Evolutionary conservation across 2,113 vertebrate genomes (phyloP).

Genomic region (Asarcornis scutulata): DNA sequence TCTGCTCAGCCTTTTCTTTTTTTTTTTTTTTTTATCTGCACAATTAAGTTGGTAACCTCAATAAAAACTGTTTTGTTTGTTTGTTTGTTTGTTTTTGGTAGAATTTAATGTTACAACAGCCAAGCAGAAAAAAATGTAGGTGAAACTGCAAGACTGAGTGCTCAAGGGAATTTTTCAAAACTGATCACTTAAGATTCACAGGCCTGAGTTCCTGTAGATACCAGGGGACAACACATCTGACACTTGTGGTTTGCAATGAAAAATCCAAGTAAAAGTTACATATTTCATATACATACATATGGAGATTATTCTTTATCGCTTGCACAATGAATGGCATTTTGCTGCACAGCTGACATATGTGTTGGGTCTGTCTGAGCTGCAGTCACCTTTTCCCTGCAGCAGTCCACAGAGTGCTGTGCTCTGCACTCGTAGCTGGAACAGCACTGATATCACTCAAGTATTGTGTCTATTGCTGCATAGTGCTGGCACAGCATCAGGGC

Average conservation of each 20-base stretch:
- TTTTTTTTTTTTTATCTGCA: not conserved
- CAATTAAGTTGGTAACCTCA: not conserved
- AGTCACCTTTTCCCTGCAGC: no score
- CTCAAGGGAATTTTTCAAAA: not conserved
- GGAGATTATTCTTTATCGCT: not conserved
- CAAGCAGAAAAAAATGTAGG: not conserved
- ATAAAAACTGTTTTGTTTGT: not conserved
- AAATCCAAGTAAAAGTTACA: not conserved
- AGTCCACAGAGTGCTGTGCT: no score
- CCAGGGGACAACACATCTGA: not conserved
- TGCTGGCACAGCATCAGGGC: no score
- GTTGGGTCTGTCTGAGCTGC: no score
- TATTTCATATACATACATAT: not conserved
- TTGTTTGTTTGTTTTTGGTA: not conserved
- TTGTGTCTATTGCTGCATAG: no score
- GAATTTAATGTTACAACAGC: not conserved
- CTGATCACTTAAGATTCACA: not conserved
- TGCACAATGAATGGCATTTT: not conserved
- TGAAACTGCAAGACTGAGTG: not conserved
- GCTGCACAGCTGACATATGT: not conserved
- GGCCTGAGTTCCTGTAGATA: not conserved
- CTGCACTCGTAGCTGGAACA: no score
- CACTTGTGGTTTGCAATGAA: not conserved
- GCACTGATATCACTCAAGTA: no score
- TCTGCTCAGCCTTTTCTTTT: not conserved